Evolutionary conservation across 2,888 invertebrate species (phyloP).

Genomic region (Acrobasis repandana): DNA sequence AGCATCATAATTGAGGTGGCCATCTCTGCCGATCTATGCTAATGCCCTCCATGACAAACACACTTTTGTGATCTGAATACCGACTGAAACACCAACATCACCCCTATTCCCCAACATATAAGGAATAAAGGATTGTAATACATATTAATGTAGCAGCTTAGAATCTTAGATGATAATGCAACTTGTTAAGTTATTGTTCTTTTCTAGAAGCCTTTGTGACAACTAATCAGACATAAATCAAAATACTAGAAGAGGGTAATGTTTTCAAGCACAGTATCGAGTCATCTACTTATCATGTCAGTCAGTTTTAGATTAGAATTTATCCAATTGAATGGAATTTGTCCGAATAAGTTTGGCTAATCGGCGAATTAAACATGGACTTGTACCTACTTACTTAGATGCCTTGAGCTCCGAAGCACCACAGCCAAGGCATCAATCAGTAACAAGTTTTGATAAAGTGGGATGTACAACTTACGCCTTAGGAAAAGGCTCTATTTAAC

Average conservation of each 20-base stretch:
- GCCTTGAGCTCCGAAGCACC: no score
- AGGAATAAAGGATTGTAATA: neutral
- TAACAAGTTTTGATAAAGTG: neutral
- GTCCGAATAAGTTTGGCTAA: no score
- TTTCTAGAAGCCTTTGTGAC: neutral
- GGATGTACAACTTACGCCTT: neutral
- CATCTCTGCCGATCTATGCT: slow-evolving; percentile 55
- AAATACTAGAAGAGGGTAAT: no score
- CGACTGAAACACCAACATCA: slow-evolving; percentile 28
- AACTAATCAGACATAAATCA: no score
- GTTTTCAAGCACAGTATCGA: no score
- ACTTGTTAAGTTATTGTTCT: slow-evolving; percentile 30
- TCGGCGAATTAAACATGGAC: no score
- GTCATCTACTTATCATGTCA: no score
- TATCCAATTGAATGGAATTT: no score
- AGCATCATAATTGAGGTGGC: slow-evolving; percentile 61
- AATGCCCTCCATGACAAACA: slow-evolving; percentile 46
- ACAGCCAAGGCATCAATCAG: no score
- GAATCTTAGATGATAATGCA: neutral
- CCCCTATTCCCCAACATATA: slow-evolving; percentile 25
- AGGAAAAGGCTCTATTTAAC: slow-evolving; percentile 17
- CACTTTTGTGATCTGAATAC: slow-evolving; percentile 30
- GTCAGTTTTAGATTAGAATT: no score
- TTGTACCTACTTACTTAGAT: no score
- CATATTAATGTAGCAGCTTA: neutral